Evolutionary conservation across 2,113 vertebrate genomes (phyloP), one percentile per base, ranked within the genome.

Genomic region (Muscicapa adusta): DNA sequence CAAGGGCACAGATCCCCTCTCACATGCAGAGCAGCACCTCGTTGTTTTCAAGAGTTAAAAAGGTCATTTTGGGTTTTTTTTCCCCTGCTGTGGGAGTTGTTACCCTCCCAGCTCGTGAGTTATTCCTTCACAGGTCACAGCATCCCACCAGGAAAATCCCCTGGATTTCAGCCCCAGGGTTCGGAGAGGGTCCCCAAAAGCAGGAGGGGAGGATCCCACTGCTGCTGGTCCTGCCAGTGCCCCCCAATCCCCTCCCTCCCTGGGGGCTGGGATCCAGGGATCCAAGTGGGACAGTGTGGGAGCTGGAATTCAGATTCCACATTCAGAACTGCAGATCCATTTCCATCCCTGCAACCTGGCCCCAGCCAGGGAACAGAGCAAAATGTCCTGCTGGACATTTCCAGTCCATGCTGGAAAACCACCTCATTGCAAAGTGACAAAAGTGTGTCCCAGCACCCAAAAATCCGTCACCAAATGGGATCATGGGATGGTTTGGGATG

Each of bases 401-500:
- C 2, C 80, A 84, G 68, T 1, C 48, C 23, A 0, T 2, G 48
- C 67, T 84, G 38, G 0, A 24, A 26, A 31, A 7, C 12, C 67
- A 36, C 47, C 38, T 40, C 38, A 12, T 12, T 40, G 10, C n/a
- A 9, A 62, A 79, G 67, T 1, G 20, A 56, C 20, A 60, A 10
- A 18, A 9, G 48, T 2, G 20, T 4, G 20, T 17, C 38, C 38
- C 42, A 33, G 50, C 45, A 38, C 36, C 50, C 81, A 65, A 47
- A 76, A 61, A 1, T 1, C 4, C 0, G 0, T 9, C 36, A 6
- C 26, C 58, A 43, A 26, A 40, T 0, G 38, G 18, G 34, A 42
- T 29, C 28, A 2, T 4, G 19, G 70, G 24, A 74, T 19, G 34
- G 24, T 56, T 24, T 47, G 40, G 68, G 68, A 29, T 24, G 56